Conservation (phyloP, 2,888 invertebrate genomes). For the Cylindroiulus punctatus region DNA sequence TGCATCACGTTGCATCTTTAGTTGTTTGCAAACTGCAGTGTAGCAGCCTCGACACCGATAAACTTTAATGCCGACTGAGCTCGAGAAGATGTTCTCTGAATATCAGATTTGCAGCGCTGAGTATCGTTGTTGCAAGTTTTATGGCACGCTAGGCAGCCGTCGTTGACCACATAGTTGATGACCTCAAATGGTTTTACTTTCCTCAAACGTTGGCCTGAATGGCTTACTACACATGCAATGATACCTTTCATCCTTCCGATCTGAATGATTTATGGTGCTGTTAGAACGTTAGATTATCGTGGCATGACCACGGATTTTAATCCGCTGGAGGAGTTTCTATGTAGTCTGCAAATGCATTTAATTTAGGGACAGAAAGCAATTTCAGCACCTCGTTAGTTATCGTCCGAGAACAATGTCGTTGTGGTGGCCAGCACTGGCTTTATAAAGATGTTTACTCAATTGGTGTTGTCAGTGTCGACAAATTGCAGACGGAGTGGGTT, state of each 20-base stretch:
- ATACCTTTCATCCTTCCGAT: background rate
- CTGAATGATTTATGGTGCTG: background rate
- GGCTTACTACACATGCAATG: background rate
- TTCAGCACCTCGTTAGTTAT: background rate
- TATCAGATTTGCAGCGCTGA: background rate
- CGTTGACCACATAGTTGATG: constrained; percentile 26
- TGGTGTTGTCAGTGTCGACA: background rate
- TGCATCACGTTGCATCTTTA: too few species aligned
- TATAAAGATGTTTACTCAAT: background rate
- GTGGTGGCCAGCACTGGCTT: background rate
- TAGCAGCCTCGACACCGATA: background rate
- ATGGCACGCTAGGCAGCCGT: constrained; percentile 4
- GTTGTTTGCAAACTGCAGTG: background rate
- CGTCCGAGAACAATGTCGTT: background rate
- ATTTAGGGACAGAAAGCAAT: background rate
- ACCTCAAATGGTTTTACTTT: constrained; percentile 22
- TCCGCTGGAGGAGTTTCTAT: background rate
- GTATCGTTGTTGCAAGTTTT: background rate
- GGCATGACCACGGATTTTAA: background rate
- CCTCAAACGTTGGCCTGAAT: constrained; percentile 1
- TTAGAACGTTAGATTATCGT: background rate
- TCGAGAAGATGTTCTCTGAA: background rate
- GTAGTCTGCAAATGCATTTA: background rate
- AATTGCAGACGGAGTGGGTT: background rate
- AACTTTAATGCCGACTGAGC: background rate